phyloP scores from a whole-genome alignment of 2,888 invertebrate genomes.

The Pterostichus madidus region DNA sequence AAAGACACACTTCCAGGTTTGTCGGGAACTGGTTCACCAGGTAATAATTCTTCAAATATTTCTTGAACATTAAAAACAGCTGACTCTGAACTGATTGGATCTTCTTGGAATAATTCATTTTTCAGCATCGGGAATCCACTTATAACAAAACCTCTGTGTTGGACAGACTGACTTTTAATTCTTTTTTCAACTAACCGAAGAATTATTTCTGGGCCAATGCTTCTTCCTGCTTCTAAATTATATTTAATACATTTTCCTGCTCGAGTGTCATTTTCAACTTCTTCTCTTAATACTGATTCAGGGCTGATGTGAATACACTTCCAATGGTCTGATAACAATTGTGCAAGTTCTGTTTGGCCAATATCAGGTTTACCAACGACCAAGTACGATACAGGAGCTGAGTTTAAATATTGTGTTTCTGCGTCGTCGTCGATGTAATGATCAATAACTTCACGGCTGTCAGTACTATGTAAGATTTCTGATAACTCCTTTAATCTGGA shows the following conservation, averaged over 20 bases:
- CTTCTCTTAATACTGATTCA: conserved; percentile 79
- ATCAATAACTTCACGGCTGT: background rate
- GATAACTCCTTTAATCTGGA: background rate
- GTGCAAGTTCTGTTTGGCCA: conserved; percentile 79
- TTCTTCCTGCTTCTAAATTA: conserved; percentile 80
- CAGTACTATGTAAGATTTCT: conserved; percentile 39
- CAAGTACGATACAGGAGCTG: conserved; percentile 80
- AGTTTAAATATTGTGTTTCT: conserved; percentile 77
- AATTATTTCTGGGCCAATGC: conserved; percentile 78
- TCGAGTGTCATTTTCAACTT: conserved; percentile 79
- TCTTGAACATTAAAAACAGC: conserved; percentile 75
- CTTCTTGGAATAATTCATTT: conserved; percentile 75
- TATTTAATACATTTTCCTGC: conserved; percentile 81
- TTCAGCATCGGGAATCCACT: conserved; percentile 84
- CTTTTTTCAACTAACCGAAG: conserved; percentile 79
- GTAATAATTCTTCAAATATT: conserved; percentile 75
- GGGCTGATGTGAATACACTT: conserved; percentile 82
- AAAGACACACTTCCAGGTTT: conserved; percentile 68
- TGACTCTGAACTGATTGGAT: conserved; percentile 75
- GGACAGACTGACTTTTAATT: conserved; percentile 78
- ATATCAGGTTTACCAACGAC: conserved; percentile 82
- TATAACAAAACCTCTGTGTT: conserved; percentile 83
- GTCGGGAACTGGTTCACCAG: conserved; percentile 74
- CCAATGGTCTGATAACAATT: conserved; percentile 79
- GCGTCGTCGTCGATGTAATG: conserved; percentile 76